Evolutionary conservation across 2,888 invertebrate genomes (phyloP), one percentile per base, ranked within the genome.

Genomic region (Rhabditoides inermis): DNA sequence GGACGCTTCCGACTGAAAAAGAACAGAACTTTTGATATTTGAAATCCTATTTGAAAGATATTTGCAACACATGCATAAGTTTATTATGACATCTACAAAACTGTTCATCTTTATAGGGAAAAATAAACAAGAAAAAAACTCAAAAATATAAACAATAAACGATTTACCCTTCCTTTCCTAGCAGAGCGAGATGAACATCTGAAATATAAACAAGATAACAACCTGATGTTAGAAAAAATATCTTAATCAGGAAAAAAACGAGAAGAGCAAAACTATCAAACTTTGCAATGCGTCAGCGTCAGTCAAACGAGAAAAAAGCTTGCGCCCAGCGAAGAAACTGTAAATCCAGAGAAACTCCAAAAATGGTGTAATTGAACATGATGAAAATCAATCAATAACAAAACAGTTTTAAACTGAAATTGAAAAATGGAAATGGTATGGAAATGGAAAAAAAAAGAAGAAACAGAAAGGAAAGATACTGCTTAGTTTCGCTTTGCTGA

Each of bases 111-210:
- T n/a, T n/a, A n/a, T n/a, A n/a, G n/a, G n/a, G n/a, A n/a, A n/a
- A n/a, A n/a, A n/a, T n/a, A n/a, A n/a, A n/a, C n/a, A n/a, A n/a
- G n/a, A n/a, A n/a, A n/a, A n/a, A n/a, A n/a, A n/a, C n/a, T n/a
- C n/a, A n/a, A n/a, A n/a, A n/a, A n/a, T n/a, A n/a, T n/a, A n/a
- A n/a, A n/a, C n/a, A n/a, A n/a, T n/a, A n/a, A n/a, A n/a, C n/a
- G n/a, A n/a, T n/a, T n/a, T n/a, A n/a, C n/a, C n/a, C 27, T 49
- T 54, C 27, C 3, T 58, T 47, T 20, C 65, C 65, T 27, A 57
- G 48, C 65, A 63, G 63, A 6, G 65, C 65, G 49, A 65, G 60
- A 52, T 65, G 65, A 23, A 65, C 65, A 57, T 65, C 65, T 65
- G 51, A 47, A 53, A 55, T 50, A 44, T 2, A 45, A 18, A 40